Evolutionary conservation across 2,113 vertebrate genomes (phyloP).

Genomic region (Mugil cephalus): DNA sequence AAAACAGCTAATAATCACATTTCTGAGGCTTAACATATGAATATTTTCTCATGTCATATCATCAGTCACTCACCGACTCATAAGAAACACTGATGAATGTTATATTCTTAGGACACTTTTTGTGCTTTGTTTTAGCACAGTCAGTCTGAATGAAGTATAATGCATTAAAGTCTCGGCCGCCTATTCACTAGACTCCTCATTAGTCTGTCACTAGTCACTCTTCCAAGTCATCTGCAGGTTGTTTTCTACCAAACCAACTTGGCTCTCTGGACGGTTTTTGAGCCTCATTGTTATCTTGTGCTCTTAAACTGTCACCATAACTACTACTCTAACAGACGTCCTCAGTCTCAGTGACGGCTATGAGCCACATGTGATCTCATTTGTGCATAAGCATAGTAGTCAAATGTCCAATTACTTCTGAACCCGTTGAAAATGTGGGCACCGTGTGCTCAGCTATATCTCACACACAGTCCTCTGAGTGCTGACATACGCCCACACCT

Average conservation of each 20-base stretch:
- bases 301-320: no score
- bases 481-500: background rate
- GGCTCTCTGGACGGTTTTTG: background rate
- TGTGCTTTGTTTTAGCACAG: background rate
- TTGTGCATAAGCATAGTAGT: no score
- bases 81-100: no score
- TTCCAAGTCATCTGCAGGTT: background rate
- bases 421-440: no score
- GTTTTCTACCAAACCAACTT: background rate
- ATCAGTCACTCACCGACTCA: no score
- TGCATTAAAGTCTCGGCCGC: background rate
- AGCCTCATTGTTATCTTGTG: background rate
- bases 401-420: background rate
- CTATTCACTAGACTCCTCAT: background rate
- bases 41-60: no score
- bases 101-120: no score
- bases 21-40: background rate
- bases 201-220: background rate
- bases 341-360: background rate
- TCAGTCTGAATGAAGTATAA: background rate
- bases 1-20: background rate
- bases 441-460: no score
- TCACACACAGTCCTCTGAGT: no score
- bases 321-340: background rate
- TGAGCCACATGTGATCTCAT: background rate